phyloP scores from a whole-genome alignment of 2,113 vertebrate species.

The Chamaea fasciata region DNA sequence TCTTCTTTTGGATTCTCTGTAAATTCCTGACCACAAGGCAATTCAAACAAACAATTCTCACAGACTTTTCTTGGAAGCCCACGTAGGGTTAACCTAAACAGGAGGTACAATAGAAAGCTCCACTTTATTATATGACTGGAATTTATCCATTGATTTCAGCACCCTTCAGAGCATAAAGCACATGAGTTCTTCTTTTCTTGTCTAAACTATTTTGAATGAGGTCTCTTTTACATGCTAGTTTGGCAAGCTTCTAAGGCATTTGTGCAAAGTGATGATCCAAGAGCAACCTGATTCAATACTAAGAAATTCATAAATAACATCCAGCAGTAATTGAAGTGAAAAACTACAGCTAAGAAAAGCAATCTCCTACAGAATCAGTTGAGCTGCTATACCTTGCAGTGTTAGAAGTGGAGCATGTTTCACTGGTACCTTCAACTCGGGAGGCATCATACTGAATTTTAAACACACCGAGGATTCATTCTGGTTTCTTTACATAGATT shows the following conservation, averaged over 20 bases:
- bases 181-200: neutral
- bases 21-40: neutral
- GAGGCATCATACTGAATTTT: neutral
- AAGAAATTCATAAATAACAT: conserved; percentile 6
- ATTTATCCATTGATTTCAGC: neutral
- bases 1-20: neutral
- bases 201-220: conserved; percentile 58
- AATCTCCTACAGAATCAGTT: neutral
- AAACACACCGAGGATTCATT: neutral
- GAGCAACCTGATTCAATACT: conserved; percentile 24
- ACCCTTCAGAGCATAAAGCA: neutral
- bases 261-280: conserved; percentile 46
- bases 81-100: neutral
- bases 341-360: conserved; percentile 1
- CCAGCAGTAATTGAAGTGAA: neutral
- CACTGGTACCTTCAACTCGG: neutral
- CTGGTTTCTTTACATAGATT: neutral
- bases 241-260: conserved; percentile 66
- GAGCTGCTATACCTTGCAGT: neutral
- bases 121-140: neutral
- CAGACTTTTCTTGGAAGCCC: neutral
- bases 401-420: neutral
- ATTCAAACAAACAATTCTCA: neutral
- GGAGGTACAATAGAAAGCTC: neutral
- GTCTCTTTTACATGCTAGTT: conserved; percentile 41